Evolutionary conservation across 2,113 vertebrate genomes (phyloP).

Genomic region (Zosterops borbonicus): DNA sequence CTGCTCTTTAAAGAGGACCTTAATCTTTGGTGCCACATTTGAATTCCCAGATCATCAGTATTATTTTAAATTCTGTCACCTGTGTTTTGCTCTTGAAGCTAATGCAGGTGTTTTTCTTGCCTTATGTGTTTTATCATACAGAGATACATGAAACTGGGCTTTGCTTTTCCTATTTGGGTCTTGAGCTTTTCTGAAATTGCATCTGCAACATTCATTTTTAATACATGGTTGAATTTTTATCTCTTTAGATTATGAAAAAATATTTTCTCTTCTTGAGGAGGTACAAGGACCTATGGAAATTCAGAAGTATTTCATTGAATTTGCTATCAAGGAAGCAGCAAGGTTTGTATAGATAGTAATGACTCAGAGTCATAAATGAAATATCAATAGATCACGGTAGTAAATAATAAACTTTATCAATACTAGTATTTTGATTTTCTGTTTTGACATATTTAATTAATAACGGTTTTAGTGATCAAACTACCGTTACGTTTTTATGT

Average conservation of each 20-base stretch:
- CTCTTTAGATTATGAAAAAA: constrained; percentile 85
- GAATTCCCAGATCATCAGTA: neutral
- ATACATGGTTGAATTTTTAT: neutral
- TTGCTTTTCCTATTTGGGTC: neutral
- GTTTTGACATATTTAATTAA: neutral
- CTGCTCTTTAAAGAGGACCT: neutral
- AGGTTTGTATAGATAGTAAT: constrained; percentile 75
- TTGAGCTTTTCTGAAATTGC: neutral
- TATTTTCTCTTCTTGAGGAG: constrained; percentile 89
- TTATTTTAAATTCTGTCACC: neutral
- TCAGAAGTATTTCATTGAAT: constrained; percentile 93
- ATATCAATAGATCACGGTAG: neutral
- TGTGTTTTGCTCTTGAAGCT: neutral
- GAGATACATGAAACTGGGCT: neutral
- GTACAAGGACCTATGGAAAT: constrained; percentile 88
- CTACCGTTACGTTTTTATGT: neutral
- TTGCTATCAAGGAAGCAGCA: constrained; percentile 94
- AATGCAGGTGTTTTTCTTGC: neutral
- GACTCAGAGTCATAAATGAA: rapidly evolving
- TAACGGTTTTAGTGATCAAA: neutral
- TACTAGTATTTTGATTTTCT: neutral
- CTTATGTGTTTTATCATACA: rapidly evolving
- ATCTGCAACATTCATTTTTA: neutral
- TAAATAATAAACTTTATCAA: neutral
- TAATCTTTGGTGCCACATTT: neutral